Evolutionary conservation across 2,888 invertebrate genomes (phyloP).

Genomic region (Ashinkailepas kermadecensis): DNA sequence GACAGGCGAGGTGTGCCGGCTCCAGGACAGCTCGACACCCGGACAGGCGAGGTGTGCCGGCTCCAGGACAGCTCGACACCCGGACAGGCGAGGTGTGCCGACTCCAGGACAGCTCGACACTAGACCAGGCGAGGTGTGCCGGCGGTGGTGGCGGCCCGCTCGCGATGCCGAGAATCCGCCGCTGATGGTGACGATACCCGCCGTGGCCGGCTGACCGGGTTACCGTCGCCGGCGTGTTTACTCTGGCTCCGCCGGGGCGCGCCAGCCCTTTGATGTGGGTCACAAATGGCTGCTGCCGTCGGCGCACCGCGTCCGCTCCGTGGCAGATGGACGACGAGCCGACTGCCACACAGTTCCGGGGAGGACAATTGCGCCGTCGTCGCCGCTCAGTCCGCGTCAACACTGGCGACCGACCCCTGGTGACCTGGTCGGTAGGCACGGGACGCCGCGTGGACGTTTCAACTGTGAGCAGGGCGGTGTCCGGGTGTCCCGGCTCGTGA

Average conservation of each 20-base stretch:
- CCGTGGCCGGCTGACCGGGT: not conserved
- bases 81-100: no score
- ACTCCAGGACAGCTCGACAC: no score
- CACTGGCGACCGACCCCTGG: not conserved
- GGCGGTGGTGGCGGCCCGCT: not conserved
- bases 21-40: no score
- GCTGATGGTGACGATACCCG: not conserved
- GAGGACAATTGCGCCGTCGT: not conserved
- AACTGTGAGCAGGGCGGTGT: no score
- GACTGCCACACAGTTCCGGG: not conserved
- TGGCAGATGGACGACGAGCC: not conserved
- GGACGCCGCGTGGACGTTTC: not conserved
- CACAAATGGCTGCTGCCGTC: not conserved
- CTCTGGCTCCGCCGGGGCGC: not conserved
- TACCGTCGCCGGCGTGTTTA: not conserved
- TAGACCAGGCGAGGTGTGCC: no score
- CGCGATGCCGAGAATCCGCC: not conserved
- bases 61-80: no score
- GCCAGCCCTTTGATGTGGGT: not conserved
- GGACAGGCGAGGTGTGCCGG: no score
- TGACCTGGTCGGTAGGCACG: not conserved
- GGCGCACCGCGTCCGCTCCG: not conserved
- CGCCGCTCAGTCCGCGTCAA: not conserved
- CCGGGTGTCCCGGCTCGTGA: no score
- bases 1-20: no score